Base-by-base conservation (phyloP, 2,888 invertebrate species). In the Netelia inedita region DNA sequence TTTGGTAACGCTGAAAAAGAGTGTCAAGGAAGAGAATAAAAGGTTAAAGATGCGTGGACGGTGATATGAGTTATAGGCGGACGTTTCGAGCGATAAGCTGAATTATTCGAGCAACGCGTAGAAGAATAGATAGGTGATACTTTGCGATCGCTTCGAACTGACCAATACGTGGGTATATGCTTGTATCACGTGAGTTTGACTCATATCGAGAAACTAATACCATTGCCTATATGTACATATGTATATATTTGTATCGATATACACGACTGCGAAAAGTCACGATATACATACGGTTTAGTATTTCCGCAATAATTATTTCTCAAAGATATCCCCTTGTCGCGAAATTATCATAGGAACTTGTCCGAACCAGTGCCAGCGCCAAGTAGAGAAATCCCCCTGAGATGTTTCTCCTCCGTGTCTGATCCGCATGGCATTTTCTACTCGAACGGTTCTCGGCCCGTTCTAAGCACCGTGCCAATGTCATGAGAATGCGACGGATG, bases 1-100 rank as follows among this genome's bases (percentile, higher is more conserved):
- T 23, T 68, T 41, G 3, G 10, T 41, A 28, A 41, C n/a, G 41
- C n/a, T 19, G 14, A 0, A n/a, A n/a, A 57, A 8, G n/a, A 43
- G 19, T 9, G 21, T 1, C 8, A 5, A 19, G 9, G 41, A 66
- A 28, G 50, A 68, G 43, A 68, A 46, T 28, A 23, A 35, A 35
- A 35, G 35, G 35, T 28, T 23, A 28, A 43, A 59, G 55, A 57
- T 16, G 46, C 11, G 46, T 19, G 14, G 19, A 19, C 21, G 16
- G 11, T 11, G 14, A n/a, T 28, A 68, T 59, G 46, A 78, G 19
- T 78, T 61, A 69, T 28, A 68, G 46, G n/a, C 9, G 68, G 59
- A 66, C 57, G 66, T 28, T 78, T 35, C 19, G 11, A 59, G 59
- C 76, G 66, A 76, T 76, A 76, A 76, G 68, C 61, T 41, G 59